Evolutionary conservation across 53 echinoderm and acorn worm species (phyloP).

Genomic region (Hippasteria phrygiana): DNA sequence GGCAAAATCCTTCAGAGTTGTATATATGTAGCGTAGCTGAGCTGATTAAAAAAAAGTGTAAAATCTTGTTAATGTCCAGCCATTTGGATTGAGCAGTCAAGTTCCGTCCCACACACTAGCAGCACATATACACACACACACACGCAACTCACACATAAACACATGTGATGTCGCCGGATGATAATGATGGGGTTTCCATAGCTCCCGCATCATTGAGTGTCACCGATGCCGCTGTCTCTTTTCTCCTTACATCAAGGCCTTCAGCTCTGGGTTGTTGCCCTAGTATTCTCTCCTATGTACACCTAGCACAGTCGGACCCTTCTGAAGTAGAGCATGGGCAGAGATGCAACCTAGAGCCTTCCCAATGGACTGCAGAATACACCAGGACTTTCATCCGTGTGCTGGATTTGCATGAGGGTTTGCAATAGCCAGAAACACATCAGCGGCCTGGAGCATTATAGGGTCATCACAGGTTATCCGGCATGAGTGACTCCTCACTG

Average conservation of each 20-base stretch:
- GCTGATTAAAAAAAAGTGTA: conserved; percentile 26
- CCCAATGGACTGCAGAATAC: neutral
- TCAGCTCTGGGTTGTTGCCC: conserved; percentile 32
- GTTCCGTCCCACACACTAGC: neutral
- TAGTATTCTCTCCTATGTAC: neutral
- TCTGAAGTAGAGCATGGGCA: too few relatives aligned
- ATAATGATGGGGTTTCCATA: conserved; percentile 31
- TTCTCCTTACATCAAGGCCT: neutral
- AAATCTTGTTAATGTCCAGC: conserved; percentile 41
- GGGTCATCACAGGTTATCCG: conserved; percentile 10
- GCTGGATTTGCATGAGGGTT: too few relatives aligned
- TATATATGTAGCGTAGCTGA: conserved; percentile 14
- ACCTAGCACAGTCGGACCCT: too few relatives aligned
- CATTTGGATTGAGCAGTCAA: conserved; percentile 34
- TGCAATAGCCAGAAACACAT: too few relatives aligned
- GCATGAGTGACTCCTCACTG: neutral
- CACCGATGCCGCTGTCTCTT: neutral
- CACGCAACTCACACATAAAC: neutral
- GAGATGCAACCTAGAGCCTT: too few relatives aligned
- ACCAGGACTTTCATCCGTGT: neutral
- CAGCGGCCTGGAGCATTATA: neutral
- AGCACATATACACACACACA: neutral
- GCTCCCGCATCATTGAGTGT: conserved; percentile 18
- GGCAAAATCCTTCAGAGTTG: conserved; percentile 17
- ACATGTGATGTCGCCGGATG: conserved; percentile 34